phyloP scores from a whole-genome alignment of 1,140 invertebrate species.

The Penaeus japonicus region DNA sequence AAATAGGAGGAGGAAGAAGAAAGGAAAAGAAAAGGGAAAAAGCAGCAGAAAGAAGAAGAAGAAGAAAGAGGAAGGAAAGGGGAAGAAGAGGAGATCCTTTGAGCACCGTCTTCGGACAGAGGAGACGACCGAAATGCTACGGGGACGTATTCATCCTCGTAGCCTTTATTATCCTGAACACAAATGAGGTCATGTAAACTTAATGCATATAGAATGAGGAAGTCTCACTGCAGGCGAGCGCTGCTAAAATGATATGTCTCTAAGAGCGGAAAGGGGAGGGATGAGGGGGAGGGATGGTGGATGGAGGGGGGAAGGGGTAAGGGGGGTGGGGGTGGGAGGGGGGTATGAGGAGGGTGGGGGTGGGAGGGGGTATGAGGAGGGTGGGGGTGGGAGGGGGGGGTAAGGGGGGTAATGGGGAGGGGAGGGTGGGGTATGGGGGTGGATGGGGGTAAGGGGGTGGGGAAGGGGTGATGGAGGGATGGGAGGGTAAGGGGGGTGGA shows the following conservation, averaged over 20 bases:
- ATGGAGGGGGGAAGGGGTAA: no score
- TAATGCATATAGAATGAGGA: constrained; percentile 54
- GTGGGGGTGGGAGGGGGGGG: no score
- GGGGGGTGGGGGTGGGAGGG: no score
- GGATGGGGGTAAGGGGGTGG: no score
- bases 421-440: no score
- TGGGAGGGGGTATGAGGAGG: no score
- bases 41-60: background rate
- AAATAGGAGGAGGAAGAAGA: no score
- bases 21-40: background rate
- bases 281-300: no score
- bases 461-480: no score
- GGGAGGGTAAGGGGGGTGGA: no score
- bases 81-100: background rate
- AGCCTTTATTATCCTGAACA: constrained; percentile 40
- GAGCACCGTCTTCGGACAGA: background rate
- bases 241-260: constrained; percentile 51
- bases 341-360: no score
- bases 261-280: background rate
- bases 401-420: no score
- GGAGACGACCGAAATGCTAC: background rate
- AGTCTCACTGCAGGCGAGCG: constrained; percentile 44
- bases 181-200: constrained; percentile 55
- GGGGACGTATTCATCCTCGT: constrained; percentile 14
- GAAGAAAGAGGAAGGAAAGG: background rate